These are phyloP conservation scores for Apotomis betuletana DNA, from an alignment of 2,888 invertebrate species.

Conservation along the genomic window DNA sequence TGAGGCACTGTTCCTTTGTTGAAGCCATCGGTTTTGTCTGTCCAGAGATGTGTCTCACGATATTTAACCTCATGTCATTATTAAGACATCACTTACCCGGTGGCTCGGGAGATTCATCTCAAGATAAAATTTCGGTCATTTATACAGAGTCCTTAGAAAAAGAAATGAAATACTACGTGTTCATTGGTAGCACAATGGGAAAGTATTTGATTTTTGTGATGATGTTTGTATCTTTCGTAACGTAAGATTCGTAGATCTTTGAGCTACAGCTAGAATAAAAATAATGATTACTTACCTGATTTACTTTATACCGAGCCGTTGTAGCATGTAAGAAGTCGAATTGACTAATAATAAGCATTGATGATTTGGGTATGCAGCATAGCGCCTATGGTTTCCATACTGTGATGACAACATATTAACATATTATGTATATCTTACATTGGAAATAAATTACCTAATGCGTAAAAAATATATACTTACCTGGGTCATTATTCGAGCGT, in stretches of 20 bases:
- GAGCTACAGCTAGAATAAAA: background rate
- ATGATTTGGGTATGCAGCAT: too few species aligned
- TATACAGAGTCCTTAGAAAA: slow-evolving; percentile 63
- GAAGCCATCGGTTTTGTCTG: slow-evolving; percentile 66
- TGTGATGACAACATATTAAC: too few species aligned
- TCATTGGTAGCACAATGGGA: slow-evolving; percentile 50
- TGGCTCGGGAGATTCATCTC: slow-evolving; percentile 72
- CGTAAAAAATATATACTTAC: too few species aligned
- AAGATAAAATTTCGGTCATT: slow-evolving; percentile 74
- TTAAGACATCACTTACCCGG: slow-evolving; percentile 82
- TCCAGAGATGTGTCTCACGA: slow-evolving; percentile 75
- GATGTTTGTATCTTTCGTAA: slow-evolving; percentile 28
- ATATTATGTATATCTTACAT: too few species aligned
- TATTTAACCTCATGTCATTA: slow-evolving; percentile 79
- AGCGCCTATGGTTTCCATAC: too few species aligned
- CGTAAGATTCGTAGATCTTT: background rate
- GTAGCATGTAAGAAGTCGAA: too few species aligned
- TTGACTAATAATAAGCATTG: too few species aligned
- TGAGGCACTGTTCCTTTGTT: slow-evolving; percentile 74
- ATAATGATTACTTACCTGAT: too few species aligned
- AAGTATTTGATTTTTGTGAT: slow-evolving; percentile 49
- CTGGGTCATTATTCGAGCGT: too few species aligned
- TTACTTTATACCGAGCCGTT: too few species aligned
- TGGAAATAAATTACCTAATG: too few species aligned
- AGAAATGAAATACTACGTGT: slow-evolving; percentile 57